A percentile compares a stretch with the other conserved stretches of the same genome.
These are phyloP conservation scores for Holacanthella duospinosa DNA, from an alignment of 2,888 invertebrate species.

Conservation along the genomic window DNA sequence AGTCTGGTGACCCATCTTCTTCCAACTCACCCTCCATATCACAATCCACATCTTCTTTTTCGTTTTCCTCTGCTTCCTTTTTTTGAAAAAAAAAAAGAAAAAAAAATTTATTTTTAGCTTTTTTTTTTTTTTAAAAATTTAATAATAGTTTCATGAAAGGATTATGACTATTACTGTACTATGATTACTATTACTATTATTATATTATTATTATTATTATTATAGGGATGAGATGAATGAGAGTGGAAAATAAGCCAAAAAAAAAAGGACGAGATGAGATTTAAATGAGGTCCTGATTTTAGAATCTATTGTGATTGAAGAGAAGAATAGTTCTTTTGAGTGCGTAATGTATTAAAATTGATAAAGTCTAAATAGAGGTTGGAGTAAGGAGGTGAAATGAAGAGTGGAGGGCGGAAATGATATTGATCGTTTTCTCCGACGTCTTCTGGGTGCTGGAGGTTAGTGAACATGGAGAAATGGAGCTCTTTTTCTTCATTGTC, in stretches of 20 bases:
- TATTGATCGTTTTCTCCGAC: background rate
- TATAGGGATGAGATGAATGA: background rate
- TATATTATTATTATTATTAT: too few species aligned
- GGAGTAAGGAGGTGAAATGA: background rate
- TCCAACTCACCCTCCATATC: constrained; percentile 37
- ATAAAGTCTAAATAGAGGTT: too few species aligned
- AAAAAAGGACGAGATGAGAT: background rate
- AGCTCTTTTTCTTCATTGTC: background rate
- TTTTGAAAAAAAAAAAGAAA: constrained; percentile 20
- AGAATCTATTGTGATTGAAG: background rate
- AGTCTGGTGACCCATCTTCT: constrained; percentile 40
- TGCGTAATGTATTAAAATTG: too few species aligned
- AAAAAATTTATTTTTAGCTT: too few species aligned
- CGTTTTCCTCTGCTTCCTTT: constrained; percentile 59
- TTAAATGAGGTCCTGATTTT: background rate
- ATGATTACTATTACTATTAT: too few species aligned
- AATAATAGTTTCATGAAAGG: background rate
- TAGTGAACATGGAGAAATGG: background rate
- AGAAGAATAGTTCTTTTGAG: too few species aligned
- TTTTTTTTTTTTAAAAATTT: too few species aligned
- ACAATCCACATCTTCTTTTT: constrained; percentile 44
- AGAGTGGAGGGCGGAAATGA: background rate
- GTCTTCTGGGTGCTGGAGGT: background rate
- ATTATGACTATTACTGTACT: background rate
- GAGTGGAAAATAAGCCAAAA: background rate